Base-by-base conservation (phyloP, 1,140 invertebrate species). In the Holcopasites calliopsidis region DNA sequence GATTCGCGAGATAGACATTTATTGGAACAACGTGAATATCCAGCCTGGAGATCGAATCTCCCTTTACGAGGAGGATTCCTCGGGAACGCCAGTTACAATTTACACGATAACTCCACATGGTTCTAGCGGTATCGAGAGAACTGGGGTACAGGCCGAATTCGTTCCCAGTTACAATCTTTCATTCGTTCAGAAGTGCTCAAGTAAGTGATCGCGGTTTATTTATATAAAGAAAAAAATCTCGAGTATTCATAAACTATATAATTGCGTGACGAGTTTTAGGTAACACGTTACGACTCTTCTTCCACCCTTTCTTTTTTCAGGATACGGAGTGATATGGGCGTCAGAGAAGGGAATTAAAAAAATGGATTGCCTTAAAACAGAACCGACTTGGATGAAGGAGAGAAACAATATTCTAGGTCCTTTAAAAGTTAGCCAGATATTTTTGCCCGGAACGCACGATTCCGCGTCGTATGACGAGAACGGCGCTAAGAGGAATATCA, bases 381-480 rank as follows among this genome's bases (percentile, higher is more conserved):
- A 92, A 65, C 94, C 94, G 2, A 92, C 85, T 3, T 95, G 94
- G 94, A 94, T 95, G 94, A 84, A 85, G 11, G 90, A 94, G 11
- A 85, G 91, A 70, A 88, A 84, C 23, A 23, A 88, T 0, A 79
- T 80, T 4, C 79, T 94, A 2, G 91, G 89, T 0, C 77, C 86
- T 21, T 68, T 91, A 40, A 88, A 85, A 47, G 76, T 95, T 40
- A 84, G 89, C 11, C 90, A 94, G 60, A 77, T 95, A 2, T 93
- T 94, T 71, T 86, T 95, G 58, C 94, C 94, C 0, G 94, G 94
- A 13, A 93, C 93, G 3, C 94, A 95, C 77, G 93, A 95, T 76
- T 93, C 94, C 2, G 94, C 93, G 13, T 91, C 93, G 3, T 94
- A 93, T 80, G 86, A 77, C 18, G 86, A 91, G 42, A 84, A 89